phyloP scores from a whole-genome alignment of 2,113 vertebrate species.

The Esox niger region DNA sequence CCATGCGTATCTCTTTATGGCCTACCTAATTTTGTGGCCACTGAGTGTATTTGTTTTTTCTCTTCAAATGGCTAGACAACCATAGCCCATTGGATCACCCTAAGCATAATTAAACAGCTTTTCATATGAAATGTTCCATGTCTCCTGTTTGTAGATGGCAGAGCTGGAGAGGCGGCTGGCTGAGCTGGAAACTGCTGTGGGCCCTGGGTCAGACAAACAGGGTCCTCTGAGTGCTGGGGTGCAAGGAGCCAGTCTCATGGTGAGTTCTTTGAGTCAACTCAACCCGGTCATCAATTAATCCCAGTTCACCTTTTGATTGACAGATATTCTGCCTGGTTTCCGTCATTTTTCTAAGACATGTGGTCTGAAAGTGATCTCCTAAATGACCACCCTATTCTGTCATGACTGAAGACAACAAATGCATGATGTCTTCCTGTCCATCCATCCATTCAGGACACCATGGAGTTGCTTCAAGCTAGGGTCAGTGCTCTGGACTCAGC shows the following conservation, averaged over 20 bases:
- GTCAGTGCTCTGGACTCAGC: slow-evolving; percentile 85
- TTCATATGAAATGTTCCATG: slow-evolving; percentile 23
- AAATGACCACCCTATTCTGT: no score
- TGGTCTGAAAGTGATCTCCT: no score
- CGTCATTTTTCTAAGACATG: no score
- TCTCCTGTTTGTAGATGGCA: slow-evolving; percentile 70
- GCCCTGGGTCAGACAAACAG: slow-evolving; percentile 86
- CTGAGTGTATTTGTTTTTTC: no score
- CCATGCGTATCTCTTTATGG: no score
- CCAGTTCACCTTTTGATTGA: background rate
- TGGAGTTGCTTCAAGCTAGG: slow-evolving; percentile 89
- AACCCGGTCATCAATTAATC: background rate
- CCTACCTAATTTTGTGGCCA: no score
- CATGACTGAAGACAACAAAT: no score
- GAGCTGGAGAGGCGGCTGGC: slow-evolving; percentile 90
- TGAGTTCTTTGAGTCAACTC: slow-evolving; percentile 57
- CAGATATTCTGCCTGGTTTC: background rate
- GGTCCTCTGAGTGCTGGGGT: slow-evolving; percentile 84
- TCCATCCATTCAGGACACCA: slow-evolving; percentile 77
- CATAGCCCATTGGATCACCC: no score
- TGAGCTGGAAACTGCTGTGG: slow-evolving; percentile 84
- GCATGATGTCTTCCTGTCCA: no score
- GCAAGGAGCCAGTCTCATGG: slow-evolving; percentile 86
- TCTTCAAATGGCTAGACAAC: no score
- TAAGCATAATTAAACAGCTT: no score